Evolutionary conservation across 2,797 vertebrate genomes (phyloP).

Genomic region (Tarsius wallacei): DNA sequence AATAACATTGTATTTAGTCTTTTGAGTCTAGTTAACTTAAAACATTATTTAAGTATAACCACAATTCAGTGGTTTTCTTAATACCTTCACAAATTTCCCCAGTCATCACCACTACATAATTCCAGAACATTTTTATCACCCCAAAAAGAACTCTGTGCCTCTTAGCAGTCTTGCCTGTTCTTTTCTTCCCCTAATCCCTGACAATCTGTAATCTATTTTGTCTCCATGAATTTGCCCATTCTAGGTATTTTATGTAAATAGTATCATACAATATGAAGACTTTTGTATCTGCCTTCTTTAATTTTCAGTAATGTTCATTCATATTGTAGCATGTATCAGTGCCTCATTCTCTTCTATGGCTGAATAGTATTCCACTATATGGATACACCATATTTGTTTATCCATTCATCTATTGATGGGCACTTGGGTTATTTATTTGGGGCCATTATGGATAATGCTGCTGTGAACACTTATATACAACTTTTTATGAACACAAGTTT

Average conservation of each 20-base stretch:
- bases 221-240: not conserved
- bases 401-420: not conserved
- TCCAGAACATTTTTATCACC: not conserved
- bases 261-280: not conserved
- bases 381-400: not conserved
- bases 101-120: not conserved
- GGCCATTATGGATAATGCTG: not conserved
- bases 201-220: not conserved
- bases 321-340: not conserved
- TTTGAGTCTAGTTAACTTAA: not conserved
- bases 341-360: not conserved
- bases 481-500: not conserved
- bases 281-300: not conserved
- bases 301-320: not conserved
- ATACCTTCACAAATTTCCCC: not conserved
- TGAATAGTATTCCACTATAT: not conserved
- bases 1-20: not conserved
- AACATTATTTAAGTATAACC: not conserved
- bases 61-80: not conserved
- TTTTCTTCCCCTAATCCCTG: not conserved
- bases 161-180: not conserved
- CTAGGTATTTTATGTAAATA: not conserved
- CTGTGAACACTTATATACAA: not conserved
- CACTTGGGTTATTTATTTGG: not conserved
- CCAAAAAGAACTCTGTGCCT: not conserved